A percentile compares a stretch with the other conserved stretches of the same genome.
Evolutionary conservation across 2,888 invertebrate species (phyloP).

Genomic region (Andrena haemorrhoa): DNA sequence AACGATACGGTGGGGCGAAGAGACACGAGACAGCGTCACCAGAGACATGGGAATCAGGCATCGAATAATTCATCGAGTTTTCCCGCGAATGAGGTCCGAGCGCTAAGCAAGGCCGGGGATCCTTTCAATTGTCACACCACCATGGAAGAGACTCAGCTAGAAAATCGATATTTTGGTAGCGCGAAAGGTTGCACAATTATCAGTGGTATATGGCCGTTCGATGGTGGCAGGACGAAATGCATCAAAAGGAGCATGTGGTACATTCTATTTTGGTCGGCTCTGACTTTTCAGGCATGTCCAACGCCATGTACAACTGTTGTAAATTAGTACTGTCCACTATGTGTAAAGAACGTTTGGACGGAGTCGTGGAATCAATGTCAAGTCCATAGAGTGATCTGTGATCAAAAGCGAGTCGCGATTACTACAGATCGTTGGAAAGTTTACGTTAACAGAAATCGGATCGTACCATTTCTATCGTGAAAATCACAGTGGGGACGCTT

Average conservation of each 20-base stretch:
- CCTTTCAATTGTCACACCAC: background rate
- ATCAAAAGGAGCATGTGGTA: background rate
- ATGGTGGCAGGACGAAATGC: background rate
- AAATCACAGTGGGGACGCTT: too few species aligned
- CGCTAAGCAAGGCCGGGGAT: background rate
- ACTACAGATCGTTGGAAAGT: too few species aligned
- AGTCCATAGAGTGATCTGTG: too few species aligned
- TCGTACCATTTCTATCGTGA: too few species aligned
- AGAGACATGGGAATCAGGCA: background rate
- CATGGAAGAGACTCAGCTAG: background rate
- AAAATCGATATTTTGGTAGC: background rate
- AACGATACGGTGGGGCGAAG: background rate
- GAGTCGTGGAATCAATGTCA: too few species aligned
- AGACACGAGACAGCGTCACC: background rate
- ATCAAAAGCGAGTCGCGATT: too few species aligned
- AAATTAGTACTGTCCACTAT: too few species aligned
- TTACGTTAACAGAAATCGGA: too few species aligned
- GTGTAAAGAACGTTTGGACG: too few species aligned
- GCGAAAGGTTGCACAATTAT: background rate
- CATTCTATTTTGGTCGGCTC: background rate
- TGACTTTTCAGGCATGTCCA: constrained; percentile 1
- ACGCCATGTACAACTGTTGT: too few species aligned
- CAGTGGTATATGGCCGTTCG: background rate
- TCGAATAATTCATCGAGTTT: background rate
- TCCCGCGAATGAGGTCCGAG: background rate